These are phyloP conservation scores for Indicator indicator DNA, from an alignment of 2,113 vertebrate genomes.

Conservation along the genomic window DNA sequence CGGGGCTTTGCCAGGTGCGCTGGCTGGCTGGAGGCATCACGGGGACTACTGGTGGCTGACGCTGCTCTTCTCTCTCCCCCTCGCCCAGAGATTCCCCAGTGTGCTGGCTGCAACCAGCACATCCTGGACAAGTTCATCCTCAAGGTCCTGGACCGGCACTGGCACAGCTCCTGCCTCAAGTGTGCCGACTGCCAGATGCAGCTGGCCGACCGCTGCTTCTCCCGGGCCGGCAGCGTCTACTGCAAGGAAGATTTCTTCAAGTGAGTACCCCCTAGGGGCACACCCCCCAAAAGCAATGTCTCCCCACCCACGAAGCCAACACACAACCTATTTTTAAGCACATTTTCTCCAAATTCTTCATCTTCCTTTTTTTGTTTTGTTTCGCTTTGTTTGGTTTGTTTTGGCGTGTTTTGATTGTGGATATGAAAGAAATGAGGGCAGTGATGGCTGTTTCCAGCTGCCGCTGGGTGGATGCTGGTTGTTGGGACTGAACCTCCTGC, in stretches of 20 bases:
- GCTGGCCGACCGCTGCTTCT: conserved; percentile 96
- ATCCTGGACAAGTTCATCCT: conserved; percentile 99
- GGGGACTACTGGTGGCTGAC: neutral
- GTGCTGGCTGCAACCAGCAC: conserved; percentile 96
- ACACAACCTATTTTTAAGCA: fast-evolving
- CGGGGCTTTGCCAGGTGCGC: fast-evolving
- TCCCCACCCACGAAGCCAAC: fast-evolving
- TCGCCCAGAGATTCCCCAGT: conserved; percentile 92
- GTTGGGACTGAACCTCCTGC: neutral
- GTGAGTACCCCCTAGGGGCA: conserved; percentile 78
- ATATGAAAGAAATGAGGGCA: neutral
- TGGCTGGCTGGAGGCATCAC: fast-evolving
- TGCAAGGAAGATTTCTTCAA: conserved; percentile 99
- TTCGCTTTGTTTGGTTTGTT: neutral
- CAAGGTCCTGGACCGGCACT: conserved; percentile 97
- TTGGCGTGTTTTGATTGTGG: neutral
- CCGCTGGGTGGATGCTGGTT: neutral
- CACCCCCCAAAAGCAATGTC: fast-evolving
- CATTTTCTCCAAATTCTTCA: neutral
- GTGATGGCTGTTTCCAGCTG: neutral
- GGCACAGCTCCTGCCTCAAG: conserved; percentile 98
- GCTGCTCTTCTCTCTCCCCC: neutral
- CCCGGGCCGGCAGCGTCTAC: conserved; percentile 92
- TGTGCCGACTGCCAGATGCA: conserved; percentile 95
- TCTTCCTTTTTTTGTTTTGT: neutral